Percentiles rank a stretch among this genome's conserved stretches.
phyloP scores from a whole-genome alignment of 1,140 invertebrate species.

The Holcopasites calliopsidis region DNA sequence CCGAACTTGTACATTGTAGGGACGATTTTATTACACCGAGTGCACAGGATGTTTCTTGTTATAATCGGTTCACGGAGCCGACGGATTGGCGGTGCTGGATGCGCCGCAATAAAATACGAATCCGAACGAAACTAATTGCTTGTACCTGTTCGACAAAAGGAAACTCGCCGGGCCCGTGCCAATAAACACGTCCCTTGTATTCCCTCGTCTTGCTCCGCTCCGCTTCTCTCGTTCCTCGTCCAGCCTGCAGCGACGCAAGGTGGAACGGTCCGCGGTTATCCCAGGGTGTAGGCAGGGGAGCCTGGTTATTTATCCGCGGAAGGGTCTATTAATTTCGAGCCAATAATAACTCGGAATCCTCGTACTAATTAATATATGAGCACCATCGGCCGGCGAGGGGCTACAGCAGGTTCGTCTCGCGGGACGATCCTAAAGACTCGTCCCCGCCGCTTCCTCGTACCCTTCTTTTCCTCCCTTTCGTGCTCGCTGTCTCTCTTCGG shows the following conservation, averaged over 20 bases:
- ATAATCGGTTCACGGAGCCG: slow-evolving; percentile 16
- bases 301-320: slow-evolving; percentile 68
- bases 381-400: slow-evolving; percentile 65
- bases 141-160: slow-evolving; percentile 63
- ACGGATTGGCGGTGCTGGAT: slow-evolving; percentile 12
- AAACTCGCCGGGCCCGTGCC: slow-evolving; percentile 51
- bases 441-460: slow-evolving; percentile 1
- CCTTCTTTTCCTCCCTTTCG: slow-evolving; percentile 2
- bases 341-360: slow-evolving; percentile 74
- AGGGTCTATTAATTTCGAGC: slow-evolving; percentile 73
- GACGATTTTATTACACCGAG: slow-evolving; percentile 28
- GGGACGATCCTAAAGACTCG: slow-evolving; percentile 47
- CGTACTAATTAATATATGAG: slow-evolving; percentile 76
- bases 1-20: neutral
- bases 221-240: slow-evolving; percentile 23
- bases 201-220: slow-evolving; percentile 31
- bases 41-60: neutral
- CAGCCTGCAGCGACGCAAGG: slow-evolving; percentile 27
- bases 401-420: slow-evolving; percentile 70
- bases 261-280: slow-evolving; percentile 38
- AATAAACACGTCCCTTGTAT: slow-evolving; percentile 60
- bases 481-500: slow-evolving; percentile 13
- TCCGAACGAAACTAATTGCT: slow-evolving; percentile 61
- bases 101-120: slow-evolving; percentile 55
- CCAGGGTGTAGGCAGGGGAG: slow-evolving; percentile 38